These are phyloP conservation scores for Geotrupes spiniger DNA, from an alignment of 2,888 invertebrate genomes.

Conservation along the genomic window DNA sequence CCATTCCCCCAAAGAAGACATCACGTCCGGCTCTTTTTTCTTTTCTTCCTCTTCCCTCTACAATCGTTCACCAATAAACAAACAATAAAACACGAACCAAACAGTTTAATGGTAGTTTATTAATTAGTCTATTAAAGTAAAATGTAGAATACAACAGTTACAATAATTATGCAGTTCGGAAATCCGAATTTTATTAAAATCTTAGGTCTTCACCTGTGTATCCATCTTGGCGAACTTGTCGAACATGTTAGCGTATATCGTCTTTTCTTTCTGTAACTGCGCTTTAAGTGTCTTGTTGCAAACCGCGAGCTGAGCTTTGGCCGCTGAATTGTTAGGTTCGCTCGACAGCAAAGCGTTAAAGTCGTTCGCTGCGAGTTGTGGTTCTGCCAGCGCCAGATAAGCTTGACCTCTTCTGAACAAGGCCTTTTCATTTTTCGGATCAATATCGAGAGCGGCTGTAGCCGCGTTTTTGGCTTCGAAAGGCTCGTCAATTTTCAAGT, in stretches of 20 bases:
- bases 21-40: conserved; percentile 67
- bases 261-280: conserved; percentile 76
- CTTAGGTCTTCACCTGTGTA: conserved; percentile 59
- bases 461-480: conserved; percentile 73
- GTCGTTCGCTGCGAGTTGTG: conserved; percentile 71
- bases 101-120: conserved; percentile 15
- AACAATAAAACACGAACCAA: conserved; percentile 22
- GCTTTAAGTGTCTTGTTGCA: conserved; percentile 74
- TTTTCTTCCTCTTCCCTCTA: conserved; percentile 71
- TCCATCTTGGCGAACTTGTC: conserved; percentile 84
- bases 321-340: conserved; percentile 89
- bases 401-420: conserved; percentile 87
- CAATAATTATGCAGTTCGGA: conserved; percentile 3
- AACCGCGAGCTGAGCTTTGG: conserved; percentile 68
- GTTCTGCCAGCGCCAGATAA: conserved; percentile 69
- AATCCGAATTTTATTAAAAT: conserved; percentile 7
- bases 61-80: conserved; percentile 31
- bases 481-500: conserved; percentile 70
- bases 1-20: conserved; percentile 73
- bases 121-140: conserved; percentile 15
- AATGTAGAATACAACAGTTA: not conserved
- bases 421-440: conserved; percentile 81
- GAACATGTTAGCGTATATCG: conserved; percentile 93
- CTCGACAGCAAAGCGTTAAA: conserved; percentile 73
- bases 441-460: conserved; percentile 71